Evolutionary conservation across 2,113 vertebrate species (phyloP), one percentile per base, ranked within the genome.

Genomic region (Meleagris gallopavo): DNA sequence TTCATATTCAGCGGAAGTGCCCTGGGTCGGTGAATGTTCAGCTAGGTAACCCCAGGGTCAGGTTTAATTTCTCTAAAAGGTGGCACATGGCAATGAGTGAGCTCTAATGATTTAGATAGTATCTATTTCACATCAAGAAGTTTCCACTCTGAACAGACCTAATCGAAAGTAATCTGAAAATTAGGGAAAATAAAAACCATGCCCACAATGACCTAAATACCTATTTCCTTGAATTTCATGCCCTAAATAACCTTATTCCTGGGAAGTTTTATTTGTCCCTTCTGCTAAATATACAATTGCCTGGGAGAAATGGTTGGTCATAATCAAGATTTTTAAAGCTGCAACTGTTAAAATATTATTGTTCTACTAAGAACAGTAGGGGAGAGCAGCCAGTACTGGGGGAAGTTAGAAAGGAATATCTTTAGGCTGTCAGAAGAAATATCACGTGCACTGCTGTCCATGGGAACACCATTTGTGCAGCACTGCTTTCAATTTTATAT

Each of bases 51-150:
- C 98, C 83, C 48, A 9, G 94, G 98, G 98, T 99, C 97, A 70
- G 95, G 95, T 97, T 96, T 98, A 99, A 98, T 98, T 98, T 98
- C 98, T 98, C 98, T 97, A 97, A 98, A 97, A 98, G 98, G 98
- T 97, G 97, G 98, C 98, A 99, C 98, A 98, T 98, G 98, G 98
- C 98, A 96, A 94, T 96, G 97, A 98, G 98, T 98, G 96, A 98
- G 97, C 96, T 96, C 97, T 99, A 99, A 99, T 99, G 99, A 98
- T 99, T 99, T 99, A 99, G 98, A 98, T 98, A 98, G 98, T 98
- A 99, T 99, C 98, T 98, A 98, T 99, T 99, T 99, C 98, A 99
- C 98, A 98, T 98, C 98, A 98, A 97, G 97, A 98, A 97, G 97
- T 97, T 98, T 97, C 97, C 95, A 96, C 97, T 97, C 97, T 25